phyloP scores from a whole-genome alignment of 2,888 invertebrate genomes.

The Colletes collaris region DNA sequence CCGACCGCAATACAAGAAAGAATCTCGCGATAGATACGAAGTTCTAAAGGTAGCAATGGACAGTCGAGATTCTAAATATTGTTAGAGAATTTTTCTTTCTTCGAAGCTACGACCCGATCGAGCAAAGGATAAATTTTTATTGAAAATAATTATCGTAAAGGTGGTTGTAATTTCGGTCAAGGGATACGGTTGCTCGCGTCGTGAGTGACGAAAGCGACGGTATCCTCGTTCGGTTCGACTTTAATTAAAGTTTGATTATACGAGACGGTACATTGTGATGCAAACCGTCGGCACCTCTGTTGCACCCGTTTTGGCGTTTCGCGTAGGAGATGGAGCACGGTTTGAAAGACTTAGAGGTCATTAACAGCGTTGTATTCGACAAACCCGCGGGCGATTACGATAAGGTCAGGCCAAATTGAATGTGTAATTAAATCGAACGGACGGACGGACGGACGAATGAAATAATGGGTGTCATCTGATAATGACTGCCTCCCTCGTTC shows the following conservation, averaged over 20 bases:
- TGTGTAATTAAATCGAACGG: constrained; percentile 76
- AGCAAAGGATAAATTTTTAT: too few relatives aligned
- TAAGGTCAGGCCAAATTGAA: constrained; percentile 73
- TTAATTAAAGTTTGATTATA: constrained; percentile 50
- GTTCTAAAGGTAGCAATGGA: neutral
- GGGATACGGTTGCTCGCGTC: too few relatives aligned
- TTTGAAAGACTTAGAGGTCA: constrained; percentile 58
- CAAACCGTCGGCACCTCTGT: constrained; percentile 31
- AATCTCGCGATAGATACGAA: too few relatives aligned
- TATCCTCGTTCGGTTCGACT: constrained; percentile 18
- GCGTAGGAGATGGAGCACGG: constrained; percentile 30
- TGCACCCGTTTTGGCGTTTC: constrained; percentile 21
- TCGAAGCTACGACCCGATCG: too few relatives aligned
- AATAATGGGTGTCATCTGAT: constrained; percentile 77
- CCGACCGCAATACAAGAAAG: too few relatives aligned
- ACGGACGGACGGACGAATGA: constrained; percentile 69
- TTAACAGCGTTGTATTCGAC: constrained; percentile 57
- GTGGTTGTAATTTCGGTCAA: too few relatives aligned
- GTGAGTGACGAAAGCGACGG: constrained; percentile 1
- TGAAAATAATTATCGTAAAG: too few relatives aligned
- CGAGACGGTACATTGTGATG: constrained; percentile 20
- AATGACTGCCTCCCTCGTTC: constrained; percentile 71
- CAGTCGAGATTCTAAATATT: too few relatives aligned
- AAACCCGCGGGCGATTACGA: constrained; percentile 62
- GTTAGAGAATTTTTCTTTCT: too few relatives aligned